Evolutionary conservation across 2,797 vertebrate genomes (phyloP), one percentile per base, ranked within the genome.

Genomic region (Vultur gryphus): DNA sequence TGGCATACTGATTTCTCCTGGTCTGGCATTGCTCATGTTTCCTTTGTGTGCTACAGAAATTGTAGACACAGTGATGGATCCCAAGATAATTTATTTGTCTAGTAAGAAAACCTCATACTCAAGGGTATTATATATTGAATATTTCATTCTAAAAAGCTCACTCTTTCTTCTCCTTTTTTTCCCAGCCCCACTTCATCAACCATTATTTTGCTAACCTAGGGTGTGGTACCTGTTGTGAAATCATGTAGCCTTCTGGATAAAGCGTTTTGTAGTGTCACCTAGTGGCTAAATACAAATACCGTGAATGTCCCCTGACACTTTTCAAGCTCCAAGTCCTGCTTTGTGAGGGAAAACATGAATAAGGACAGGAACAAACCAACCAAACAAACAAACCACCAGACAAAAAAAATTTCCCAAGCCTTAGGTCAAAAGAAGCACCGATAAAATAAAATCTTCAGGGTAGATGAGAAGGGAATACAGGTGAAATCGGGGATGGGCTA

Each of bases 191-290:
- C 19, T 70, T 80, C 33, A 72, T 54, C 52, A 17, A 33, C 37
- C 10, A 6, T 41, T 58, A 20, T 51, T 87, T 89, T 29, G 24
- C 26, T 44, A 83, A 77, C 13, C 24, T 18, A 17, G 84, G 87
- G 94, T 78, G 96, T 72, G 92, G 94, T 57, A 67, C 31, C 33
- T 61, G 61, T 58, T 55, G 71, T 59, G 73, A 62, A 73, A 73
- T 7, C 44, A 16, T 3, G 16, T n/a, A 51, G n/a, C 11, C 23
- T 62, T 55, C 75, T 11, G 65, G 58, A 94, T 91, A 87, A 84
- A 88, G 66, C 12, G 95, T 69, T 94, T 88, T 91, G 58, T 88
- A 82, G 92, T 89, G 96, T 29, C 96, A 94, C 72, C 93, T 96
- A 96, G 97, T 95, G 96, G 96, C 55, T 79, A 84, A 89, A 58